Evolutionary conservation across 2,888 invertebrate genomes (phyloP).

Genomic region (Chloromyia formosa): DNA sequence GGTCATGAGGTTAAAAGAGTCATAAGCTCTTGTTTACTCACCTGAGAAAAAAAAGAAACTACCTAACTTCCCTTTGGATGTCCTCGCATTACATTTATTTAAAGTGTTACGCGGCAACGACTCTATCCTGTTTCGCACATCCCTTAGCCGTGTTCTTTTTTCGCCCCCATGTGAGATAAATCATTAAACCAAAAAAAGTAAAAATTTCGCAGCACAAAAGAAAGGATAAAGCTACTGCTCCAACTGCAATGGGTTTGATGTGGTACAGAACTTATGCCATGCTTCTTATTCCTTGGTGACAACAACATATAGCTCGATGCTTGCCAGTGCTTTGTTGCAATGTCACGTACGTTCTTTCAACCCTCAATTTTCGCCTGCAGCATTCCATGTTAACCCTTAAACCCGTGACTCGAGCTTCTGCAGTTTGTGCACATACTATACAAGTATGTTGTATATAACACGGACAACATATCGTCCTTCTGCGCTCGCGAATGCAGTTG

Average conservation of each 20-base stretch:
- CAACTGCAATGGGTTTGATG: constrained; percentile 7
- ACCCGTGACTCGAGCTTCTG: not conserved
- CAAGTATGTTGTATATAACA: not conserved
- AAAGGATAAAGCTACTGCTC: constrained; percentile 5
- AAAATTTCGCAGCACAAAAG: not conserved
- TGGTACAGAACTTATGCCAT: not conserved
- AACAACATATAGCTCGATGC: not conserved
- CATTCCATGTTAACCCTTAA: not conserved
- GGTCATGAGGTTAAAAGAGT: constrained; percentile 24
- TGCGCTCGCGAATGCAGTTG: constrained; percentile 9
- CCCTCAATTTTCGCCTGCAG: not conserved
- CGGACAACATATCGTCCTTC: no score
- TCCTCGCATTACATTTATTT: not conserved
- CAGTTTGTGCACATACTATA: constrained; percentile 11
- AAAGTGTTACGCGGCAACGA: not conserved
- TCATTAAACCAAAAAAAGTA: no score
- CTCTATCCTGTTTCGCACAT: not conserved
- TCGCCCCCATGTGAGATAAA: no score
- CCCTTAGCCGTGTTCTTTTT: not conserved
- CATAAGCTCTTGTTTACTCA: not conserved
- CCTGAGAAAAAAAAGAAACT: not conserved
- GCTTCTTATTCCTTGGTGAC: not conserved
- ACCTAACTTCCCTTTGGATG: not conserved
- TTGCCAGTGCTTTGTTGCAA: constrained; percentile 33
- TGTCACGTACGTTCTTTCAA: constrained; percentile 42